Percentiles rank a stretch among this genome's conserved stretches.
Evolutionary conservation across 2,113 vertebrate species (phyloP).

Genomic region (cattle (Bos taurus)): DNA sequence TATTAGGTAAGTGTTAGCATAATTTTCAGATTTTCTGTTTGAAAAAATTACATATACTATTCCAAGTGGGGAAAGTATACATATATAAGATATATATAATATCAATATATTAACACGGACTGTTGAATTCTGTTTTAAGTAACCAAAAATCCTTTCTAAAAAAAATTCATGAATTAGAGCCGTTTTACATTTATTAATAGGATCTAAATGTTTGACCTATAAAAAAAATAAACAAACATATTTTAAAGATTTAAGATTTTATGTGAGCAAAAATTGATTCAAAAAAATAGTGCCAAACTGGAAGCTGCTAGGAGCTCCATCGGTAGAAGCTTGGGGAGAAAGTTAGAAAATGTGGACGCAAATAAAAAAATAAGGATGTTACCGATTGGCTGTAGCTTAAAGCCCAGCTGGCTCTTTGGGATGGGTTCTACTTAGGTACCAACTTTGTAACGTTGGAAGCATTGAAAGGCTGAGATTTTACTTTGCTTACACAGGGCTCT

Average conservation of each 20-base stretch:
- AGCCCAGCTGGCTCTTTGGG: background rate
- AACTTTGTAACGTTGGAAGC: background rate
- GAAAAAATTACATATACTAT: background rate
- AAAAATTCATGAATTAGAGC: background rate
- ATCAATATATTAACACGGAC: background rate
- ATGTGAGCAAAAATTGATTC: background rate
- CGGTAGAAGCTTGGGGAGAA: background rate
- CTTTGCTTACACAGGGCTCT: background rate
- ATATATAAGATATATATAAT: background rate
- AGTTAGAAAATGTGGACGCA: background rate
- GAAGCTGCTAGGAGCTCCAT: background rate
- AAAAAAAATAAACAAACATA: background rate
- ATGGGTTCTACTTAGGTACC: background rate
- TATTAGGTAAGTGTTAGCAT: background rate
- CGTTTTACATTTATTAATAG: background rate
- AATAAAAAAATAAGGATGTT: background rate
- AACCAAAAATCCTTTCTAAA: background rate
- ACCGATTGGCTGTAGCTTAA: background rate
- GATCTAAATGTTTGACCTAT: background rate
- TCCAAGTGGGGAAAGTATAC: background rate
- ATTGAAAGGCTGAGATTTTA: background rate
- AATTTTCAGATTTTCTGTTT: background rate
- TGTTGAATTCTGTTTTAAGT: background rate
- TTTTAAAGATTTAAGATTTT: background rate
- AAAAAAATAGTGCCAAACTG: background rate